Evolutionary conservation across 2,888 invertebrate species (phyloP).

Genomic region (Philhelius pedissequus): DNA sequence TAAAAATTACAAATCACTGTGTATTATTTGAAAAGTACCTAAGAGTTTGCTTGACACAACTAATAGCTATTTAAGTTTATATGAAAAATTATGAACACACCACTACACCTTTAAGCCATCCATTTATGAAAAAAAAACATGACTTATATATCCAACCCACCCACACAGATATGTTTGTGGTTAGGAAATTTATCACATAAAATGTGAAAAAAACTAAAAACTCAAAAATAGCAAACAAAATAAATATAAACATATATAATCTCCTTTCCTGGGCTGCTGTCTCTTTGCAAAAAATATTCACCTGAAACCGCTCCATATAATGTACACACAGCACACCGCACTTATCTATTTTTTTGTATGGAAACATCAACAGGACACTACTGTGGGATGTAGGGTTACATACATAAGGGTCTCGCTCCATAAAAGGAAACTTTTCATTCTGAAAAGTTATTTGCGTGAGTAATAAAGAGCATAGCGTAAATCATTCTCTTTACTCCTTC

Average conservation of each 20-base stretch:
- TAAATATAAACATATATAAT: constrained; percentile 25
- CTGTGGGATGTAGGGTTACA: not conserved
- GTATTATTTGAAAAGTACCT: too few relatives aligned
- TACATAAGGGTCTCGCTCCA: not conserved
- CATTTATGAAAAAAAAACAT: constrained; percentile 3
- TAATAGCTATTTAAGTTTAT: not conserved
- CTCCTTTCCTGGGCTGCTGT: not conserved
- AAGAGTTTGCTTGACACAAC: too few relatives aligned
- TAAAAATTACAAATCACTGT: too few relatives aligned
- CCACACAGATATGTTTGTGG: constrained; percentile 2
- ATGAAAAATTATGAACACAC: not conserved
- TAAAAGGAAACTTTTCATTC: constrained; percentile 25
- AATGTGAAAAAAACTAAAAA: constrained; percentile 12
- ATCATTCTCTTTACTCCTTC: constrained; percentile 19
- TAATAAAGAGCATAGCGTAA: constrained; percentile 31
- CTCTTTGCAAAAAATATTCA: constrained; percentile 38
- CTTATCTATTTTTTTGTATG: constrained; percentile 23
- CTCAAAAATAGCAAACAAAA: constrained; percentile 39
- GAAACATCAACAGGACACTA: constrained; percentile 28
- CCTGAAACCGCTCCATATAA: constrained; percentile 17
- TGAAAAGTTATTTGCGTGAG: constrained; percentile 42
- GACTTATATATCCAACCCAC: not conserved
- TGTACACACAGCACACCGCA: not conserved
- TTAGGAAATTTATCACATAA: constrained; percentile 31
- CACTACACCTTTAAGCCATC: not conserved